Evolutionary conservation across 2,797 vertebrate genomes (phyloP), one percentile per base, ranked within the genome.

Genomic region (Tapera naevia): DNA sequence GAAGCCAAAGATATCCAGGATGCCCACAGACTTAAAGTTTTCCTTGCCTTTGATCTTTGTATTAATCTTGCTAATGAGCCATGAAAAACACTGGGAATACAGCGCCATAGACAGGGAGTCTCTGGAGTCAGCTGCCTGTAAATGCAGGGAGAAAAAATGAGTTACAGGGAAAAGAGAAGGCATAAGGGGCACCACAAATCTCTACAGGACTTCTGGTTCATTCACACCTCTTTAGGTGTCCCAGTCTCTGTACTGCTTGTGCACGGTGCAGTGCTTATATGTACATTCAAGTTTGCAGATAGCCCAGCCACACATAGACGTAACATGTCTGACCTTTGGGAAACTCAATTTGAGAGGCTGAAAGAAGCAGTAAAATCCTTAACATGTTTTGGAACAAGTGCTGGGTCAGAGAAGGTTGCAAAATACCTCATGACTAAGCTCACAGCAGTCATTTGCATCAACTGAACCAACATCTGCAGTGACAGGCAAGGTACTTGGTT

Each of bases 1-100:
- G 62, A 99, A 99, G 93, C 99, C 99, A 53, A 99, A 99, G 95
- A 99, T 99, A 98, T 99, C 99, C 94, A 99, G 97, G 97, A 99
- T 99, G 93, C 99, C 98, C 54, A 99, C 98, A 92, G 98, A 99
- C 96, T 99, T 99, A 91, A 99, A 99, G 97, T 99, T 99, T 95
- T 99, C 98, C 80, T 98, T 99, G 58, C 99, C 99, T 96, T 98
- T 98, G 95, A 99, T 98, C 95, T 99, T 98, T 71, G 98, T 98
- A 91, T 99, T 99, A 96, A 99, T 99, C 97, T 97, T 98, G 96
- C 97, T 98, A 85, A 99, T 99, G 91, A 99, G 98, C 99, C 99
- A 99, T 33, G 99, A 99, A 96, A 99, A 99, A 96, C 99, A 99
- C 96, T 99, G 98, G 28, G 98, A 99, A 93, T 99, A 99, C 48